Evolutionary conservation across 2,113 vertebrate species (phyloP).

Genomic region (Empidonax alnorum): DNA sequence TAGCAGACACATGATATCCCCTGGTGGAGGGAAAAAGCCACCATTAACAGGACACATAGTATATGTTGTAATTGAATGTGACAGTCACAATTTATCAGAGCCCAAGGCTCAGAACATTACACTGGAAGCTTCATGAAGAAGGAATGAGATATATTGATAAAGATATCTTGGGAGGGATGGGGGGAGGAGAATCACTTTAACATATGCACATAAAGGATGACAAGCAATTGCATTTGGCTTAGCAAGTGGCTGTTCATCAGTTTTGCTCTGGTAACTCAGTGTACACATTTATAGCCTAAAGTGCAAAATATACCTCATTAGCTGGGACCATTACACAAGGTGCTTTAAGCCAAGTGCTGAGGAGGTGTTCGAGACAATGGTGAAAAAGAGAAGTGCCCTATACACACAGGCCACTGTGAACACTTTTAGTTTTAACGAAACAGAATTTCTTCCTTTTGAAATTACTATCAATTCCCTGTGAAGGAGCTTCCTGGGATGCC

Average conservation of each 20-base stretch:
- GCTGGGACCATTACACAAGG: neutral
- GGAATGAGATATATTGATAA: neutral
- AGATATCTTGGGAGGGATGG: neutral
- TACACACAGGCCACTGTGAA: neutral
- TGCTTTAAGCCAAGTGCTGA: neutral
- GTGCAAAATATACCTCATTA: neutral
- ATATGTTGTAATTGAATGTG: neutral
- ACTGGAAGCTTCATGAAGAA: neutral
- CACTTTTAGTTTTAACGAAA: neutral
- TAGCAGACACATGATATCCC: neutral
- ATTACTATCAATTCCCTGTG: neutral
- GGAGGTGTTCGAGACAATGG: neutral
- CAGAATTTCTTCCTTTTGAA: neutral
- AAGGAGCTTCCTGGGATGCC: neutral
- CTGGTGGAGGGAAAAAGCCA: neutral
- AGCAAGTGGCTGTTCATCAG: neutral
- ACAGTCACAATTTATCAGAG: conserved; percentile 34
- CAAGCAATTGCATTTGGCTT: neutral
- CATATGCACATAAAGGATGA: conserved; percentile 8
- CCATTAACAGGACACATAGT: neutral
- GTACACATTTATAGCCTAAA: neutral
- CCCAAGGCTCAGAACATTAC: neutral
- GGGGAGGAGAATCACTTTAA: conserved; percentile 11
- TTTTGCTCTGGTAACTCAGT: conserved; percentile 14
- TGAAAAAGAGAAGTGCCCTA: neutral